These are phyloP conservation scores for Porites rus DNA, from an alignment of 92 coral and sea anemone genomes.

Conservation along the genomic window DNA sequence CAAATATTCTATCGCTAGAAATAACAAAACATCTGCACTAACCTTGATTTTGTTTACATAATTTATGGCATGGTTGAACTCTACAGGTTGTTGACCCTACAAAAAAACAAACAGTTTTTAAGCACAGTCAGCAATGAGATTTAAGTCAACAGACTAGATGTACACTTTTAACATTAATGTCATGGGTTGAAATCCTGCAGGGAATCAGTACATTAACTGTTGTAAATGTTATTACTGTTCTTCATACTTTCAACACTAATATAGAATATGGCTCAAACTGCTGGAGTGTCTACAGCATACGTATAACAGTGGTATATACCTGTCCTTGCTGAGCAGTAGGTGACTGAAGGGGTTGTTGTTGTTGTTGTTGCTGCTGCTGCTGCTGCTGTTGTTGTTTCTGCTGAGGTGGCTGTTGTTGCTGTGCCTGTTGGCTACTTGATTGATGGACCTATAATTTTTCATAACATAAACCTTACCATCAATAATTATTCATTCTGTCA, in stretches of 20 bases:
- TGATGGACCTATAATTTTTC: slow-evolving; percentile 37
- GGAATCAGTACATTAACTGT: too few relatives aligned
- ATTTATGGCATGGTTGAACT: slow-evolving; percentile 98
- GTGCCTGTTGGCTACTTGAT: slow-evolving; percentile 65
- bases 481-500: background rate
- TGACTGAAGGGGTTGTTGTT: slow-evolving; percentile 73
- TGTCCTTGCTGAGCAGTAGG: slow-evolving; percentile 91
- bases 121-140: background rate
- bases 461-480: background rate
- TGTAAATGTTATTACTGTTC: too few relatives aligned
- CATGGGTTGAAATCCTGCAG: too few relatives aligned
- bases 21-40: background rate
- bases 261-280: too few relatives aligned
- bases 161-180: too few relatives aligned
- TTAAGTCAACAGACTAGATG: too few relatives aligned
- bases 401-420: slow-evolving; percentile 60
- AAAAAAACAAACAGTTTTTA: slow-evolving; percentile 1
- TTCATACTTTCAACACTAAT: too few relatives aligned
- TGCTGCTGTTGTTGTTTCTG: slow-evolving; percentile 58
- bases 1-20: background rate
- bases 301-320: slow-evolving; percentile 38
- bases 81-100: slow-evolving; percentile 94
- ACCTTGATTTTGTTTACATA: slow-evolving; percentile 99
- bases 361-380: slow-evolving; percentile 69
- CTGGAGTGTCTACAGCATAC: background rate